Evolutionary conservation across 1,140 invertebrate genomes (phyloP).

Genomic region (Drosophila lowei): DNA sequence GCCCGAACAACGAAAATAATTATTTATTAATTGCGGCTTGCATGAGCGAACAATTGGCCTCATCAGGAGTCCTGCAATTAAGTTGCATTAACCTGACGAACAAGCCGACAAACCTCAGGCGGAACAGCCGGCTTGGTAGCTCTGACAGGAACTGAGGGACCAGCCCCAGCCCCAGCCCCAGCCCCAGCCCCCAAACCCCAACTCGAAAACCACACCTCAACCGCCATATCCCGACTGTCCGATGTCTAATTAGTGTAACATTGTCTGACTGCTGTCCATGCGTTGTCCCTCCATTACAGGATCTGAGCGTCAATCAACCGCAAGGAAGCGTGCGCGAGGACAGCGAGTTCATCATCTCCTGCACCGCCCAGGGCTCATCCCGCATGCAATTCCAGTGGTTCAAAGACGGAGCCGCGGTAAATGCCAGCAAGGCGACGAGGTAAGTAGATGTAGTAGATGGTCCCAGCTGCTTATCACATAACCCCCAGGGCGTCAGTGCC

Average conservation of each 20-base stretch:
- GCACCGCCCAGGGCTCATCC: conserved; percentile 89
- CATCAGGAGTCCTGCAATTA: conserved; percentile 69
- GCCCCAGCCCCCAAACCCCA: neutral
- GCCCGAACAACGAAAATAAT: conserved; percentile 55
- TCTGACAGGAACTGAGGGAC: conserved; percentile 18
- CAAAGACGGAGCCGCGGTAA: conserved; percentile 90
- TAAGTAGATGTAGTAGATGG: conserved; percentile 82
- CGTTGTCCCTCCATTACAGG: conserved; percentile 83
- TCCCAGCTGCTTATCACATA: conserved; percentile 28
- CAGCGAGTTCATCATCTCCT: conserved; percentile 90
- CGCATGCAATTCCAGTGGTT: conserved; percentile 90
- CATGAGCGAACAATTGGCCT: conserved; percentile 62
- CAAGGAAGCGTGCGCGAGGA: conserved; percentile 87
- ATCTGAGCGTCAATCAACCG: conserved; percentile 86
- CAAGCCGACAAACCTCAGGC: conserved; percentile 61
- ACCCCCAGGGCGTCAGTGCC: neutral
- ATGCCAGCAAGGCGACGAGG: conserved; percentile 88
- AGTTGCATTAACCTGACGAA: conserved; percentile 69
- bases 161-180: neutral
- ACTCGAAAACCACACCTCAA: conserved; percentile 4
- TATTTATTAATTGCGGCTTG: conserved; percentile 76
- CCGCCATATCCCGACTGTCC: neutral
- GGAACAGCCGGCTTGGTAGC: conserved; percentile 6
- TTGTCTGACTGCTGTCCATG: conserved; percentile 34
- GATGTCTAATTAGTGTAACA: conserved; percentile 68